Conservation (phyloP, 2,888 invertebrate species). For the Lochmaea crataegi region DNA sequence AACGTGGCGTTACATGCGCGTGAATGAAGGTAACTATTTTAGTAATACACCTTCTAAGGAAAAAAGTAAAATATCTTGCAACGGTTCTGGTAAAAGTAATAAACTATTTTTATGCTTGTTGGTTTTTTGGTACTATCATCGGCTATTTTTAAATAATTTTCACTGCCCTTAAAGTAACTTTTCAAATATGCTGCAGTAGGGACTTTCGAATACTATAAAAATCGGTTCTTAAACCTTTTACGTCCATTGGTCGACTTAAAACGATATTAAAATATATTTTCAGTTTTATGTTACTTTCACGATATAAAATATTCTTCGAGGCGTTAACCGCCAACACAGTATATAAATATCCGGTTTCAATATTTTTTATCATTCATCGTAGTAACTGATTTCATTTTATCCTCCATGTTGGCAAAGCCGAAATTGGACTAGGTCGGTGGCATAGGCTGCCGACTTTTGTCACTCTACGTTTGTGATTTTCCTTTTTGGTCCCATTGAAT, state of each 20-base stretch:
- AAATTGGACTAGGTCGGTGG: too few relatives aligned
- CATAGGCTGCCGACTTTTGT: too few relatives aligned
- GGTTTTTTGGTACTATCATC: neutral
- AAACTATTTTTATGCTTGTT: slow-evolving; percentile 6
- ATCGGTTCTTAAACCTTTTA: slow-evolving; percentile 1
- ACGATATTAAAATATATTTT: neutral
- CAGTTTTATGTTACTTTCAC: neutral
- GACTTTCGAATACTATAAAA: neutral
- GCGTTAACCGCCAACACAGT: neutral
- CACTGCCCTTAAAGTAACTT: neutral
- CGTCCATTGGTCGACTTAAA: neutral
- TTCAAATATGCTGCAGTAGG: slow-evolving; percentile 11
- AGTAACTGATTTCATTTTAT: too few relatives aligned
- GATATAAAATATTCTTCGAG: neutral
- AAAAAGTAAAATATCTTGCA: neutral
- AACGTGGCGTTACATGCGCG: neutral
- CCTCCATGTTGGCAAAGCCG: too few relatives aligned
- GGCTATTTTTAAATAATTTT: neutral
- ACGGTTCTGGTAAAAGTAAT: neutral
- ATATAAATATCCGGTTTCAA: neutral
- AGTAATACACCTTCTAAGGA: too few relatives aligned
- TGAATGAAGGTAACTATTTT: neutral
- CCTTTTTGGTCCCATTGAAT: too few relatives aligned
- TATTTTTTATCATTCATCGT: neutral
- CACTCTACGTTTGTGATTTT: too few relatives aligned